A percentile compares a stretch with the other conserved stretches of the same genome.
Evolutionary conservation across 30 jellyfish, hydroid and myxozoan species (phyloP).

Genomic region (Hydractinia echinata): DNA sequence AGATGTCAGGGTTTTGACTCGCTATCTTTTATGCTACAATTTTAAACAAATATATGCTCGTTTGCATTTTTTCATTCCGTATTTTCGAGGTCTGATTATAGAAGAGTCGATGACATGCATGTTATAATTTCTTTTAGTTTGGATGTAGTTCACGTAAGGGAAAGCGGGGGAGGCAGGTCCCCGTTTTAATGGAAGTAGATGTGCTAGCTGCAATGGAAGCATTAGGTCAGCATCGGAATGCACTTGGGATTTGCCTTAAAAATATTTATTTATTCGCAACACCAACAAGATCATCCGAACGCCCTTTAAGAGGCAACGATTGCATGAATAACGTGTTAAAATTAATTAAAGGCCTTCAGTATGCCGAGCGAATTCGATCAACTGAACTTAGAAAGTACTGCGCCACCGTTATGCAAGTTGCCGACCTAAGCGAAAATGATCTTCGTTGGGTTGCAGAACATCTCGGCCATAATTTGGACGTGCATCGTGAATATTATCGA

Average conservation of each 20-base stretch:
- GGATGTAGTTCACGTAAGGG: slow-evolving; percentile 19
- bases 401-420: too few species aligned
- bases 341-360: not conserved
- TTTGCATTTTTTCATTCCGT: too few species aligned
- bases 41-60: too few species aligned
- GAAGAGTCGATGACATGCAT: not conserved
- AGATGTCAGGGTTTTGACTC: too few species aligned
- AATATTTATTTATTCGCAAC: slow-evolving; percentile 29
- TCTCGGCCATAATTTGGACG: too few species aligned
- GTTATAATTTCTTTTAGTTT: not conserved
- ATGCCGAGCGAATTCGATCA: not conserved
- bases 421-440: too few species aligned
- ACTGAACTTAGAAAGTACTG: too few species aligned
- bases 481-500: too few species aligned
- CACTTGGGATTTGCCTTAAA: slow-evolving; percentile 15
- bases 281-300: slow-evolving; percentile 28
- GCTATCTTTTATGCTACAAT: too few species aligned
- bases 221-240: not conserved
- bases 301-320: slow-evolving; percentile 25
- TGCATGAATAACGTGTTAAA: slow-evolving; percentile 20
- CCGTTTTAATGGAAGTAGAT: slow-evolving; percentile 18
- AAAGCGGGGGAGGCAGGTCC: slow-evolving; percentile 35
- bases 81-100: too few species aligned
- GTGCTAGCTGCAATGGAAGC: slow-evolving; percentile 31
- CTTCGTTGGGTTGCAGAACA: too few species aligned